A percentile compares a stretch with the other conserved stretches of the same genome.
phyloP scores from a whole-genome alignment of 92 coral and sea anemone species.

The Hydrozoanthus gracilis region DNA sequence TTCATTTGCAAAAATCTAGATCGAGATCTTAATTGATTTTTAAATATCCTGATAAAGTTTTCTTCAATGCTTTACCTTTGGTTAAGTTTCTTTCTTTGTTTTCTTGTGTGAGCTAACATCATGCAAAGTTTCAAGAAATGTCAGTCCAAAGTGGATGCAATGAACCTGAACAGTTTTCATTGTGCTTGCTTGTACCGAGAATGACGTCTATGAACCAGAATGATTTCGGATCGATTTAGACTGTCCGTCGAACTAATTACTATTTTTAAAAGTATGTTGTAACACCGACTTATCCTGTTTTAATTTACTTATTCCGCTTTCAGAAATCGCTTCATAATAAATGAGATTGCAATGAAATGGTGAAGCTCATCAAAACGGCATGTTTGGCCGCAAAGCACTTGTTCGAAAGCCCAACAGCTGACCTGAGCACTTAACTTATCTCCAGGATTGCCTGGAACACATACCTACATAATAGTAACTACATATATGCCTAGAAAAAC shows the following conservation, averaged over 20 bases:
- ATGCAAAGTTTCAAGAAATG: neutral
- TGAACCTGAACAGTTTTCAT: neutral
- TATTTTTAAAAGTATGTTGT: slow-evolving; percentile 16
- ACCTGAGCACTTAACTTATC: slow-evolving; percentile 20
- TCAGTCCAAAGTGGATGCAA: neutral
- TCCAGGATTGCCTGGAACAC: slow-evolving; percentile 22
- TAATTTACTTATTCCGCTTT: slow-evolving; percentile 17
- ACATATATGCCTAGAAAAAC: slow-evolving; percentile 15
- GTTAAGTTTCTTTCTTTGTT: slow-evolving; percentile 18
- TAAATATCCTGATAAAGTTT: no score
- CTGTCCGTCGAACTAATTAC: slow-evolving; percentile 1
- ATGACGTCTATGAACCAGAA: neutral
- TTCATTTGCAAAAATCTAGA: no score
- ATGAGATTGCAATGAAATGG: no score
- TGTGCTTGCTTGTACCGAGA: neutral
- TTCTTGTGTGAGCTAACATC: slow-evolving; percentile 18
- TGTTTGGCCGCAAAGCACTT: slow-evolving; percentile 21
- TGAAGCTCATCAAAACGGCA: slow-evolving; percentile 20
- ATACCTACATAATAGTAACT: slow-evolving; percentile 17
- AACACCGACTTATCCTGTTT: slow-evolving; percentile 20
- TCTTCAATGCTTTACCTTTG: neutral
- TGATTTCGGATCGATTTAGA: neutral
- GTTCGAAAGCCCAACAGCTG: slow-evolving; percentile 22
- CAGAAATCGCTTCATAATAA: slow-evolving; percentile 18
- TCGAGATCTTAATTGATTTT: no score